Conservation (phyloP, 2,113 vertebrate species). For the Helogale parvula region DNA sequence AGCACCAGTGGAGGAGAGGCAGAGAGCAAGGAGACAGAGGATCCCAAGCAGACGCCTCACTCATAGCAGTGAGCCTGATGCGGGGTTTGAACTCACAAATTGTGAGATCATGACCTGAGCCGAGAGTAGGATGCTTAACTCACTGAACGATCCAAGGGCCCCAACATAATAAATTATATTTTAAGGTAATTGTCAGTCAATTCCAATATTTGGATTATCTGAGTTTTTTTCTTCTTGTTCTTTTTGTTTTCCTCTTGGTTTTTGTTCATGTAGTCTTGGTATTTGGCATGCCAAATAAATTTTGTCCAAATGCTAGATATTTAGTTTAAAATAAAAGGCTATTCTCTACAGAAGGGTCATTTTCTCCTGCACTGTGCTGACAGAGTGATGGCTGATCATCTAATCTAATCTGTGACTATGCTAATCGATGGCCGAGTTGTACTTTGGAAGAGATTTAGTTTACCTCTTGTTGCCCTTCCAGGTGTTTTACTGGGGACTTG, state of each 20-base stretch:
- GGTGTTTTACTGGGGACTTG: background rate
- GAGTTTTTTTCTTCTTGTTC: background rate
- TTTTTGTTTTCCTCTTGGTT: background rate
- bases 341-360: background rate
- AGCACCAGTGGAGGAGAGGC: too few relatives aligned
- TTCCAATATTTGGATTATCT: background rate
- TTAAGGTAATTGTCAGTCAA: background rate
- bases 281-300: background rate
- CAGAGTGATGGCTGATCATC: background rate
- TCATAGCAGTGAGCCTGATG: too few relatives aligned
- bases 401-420: background rate
- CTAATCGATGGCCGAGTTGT: background rate
- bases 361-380: background rate
- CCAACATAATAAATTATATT: background rate
- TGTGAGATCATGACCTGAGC: too few relatives aligned
- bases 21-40: too few relatives aligned
- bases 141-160: too few relatives aligned
- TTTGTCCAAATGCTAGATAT: background rate
- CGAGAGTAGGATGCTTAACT: too few relatives aligned
- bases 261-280: background rate
- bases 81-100: too few relatives aligned
- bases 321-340: background rate
- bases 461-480: background rate
- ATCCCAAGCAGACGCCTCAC: too few relatives aligned
- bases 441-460: background rate